These are phyloP conservation scores for Scaptomyza hsui DNA, from an alignment of 1,140 invertebrate species.

Conservation along the genomic window DNA sequence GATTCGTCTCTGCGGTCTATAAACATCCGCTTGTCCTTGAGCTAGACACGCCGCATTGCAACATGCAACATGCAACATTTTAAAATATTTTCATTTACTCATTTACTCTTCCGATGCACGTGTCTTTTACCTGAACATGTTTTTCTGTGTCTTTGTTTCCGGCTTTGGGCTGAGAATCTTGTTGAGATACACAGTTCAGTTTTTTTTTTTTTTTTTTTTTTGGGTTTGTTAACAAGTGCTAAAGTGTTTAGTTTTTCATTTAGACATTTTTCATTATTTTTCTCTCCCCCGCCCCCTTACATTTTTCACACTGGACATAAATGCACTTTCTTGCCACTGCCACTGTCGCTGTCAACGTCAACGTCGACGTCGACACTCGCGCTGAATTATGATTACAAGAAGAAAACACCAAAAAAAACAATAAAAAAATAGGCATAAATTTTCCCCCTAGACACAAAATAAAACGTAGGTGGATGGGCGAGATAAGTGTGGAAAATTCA, in stretches of 20 bases:
- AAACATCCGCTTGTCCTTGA: slow-evolving; percentile 81
- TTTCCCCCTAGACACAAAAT: slow-evolving; percentile 23
- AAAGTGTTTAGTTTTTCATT: neutral
- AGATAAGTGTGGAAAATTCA: slow-evolving; percentile 41
- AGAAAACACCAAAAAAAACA: slow-evolving; percentile 33
- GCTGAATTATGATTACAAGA: slow-evolving; percentile 74
- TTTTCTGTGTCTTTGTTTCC: slow-evolving; percentile 35
- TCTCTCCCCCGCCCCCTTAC: slow-evolving; percentile 36
- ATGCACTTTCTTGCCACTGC: slow-evolving; percentile 34
- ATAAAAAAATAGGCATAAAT: slow-evolving; percentile 51
- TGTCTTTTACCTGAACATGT: slow-evolving; percentile 55
- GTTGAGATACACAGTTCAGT: neutral
- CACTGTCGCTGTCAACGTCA: neutral
- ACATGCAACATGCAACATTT: neutral
- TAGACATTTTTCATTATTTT: neutral
- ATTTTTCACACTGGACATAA: slow-evolving; percentile 62
- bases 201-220: neutral
- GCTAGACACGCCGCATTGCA: slow-evolving; percentile 26
- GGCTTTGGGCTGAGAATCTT: slow-evolving; percentile 27
- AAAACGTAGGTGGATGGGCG: slow-evolving; percentile 41
- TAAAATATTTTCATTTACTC: too few relatives aligned
- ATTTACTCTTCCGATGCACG: slow-evolving; percentile 37
- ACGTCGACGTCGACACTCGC: slow-evolving; percentile 46
- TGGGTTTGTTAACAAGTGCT: slow-evolving; percentile 15
- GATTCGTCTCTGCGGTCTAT: slow-evolving; percentile 46